These are phyloP conservation scores for Pachycephus smyrnensis DNA, from an alignment of 2,888 invertebrate species.

Conservation along the genomic window DNA sequence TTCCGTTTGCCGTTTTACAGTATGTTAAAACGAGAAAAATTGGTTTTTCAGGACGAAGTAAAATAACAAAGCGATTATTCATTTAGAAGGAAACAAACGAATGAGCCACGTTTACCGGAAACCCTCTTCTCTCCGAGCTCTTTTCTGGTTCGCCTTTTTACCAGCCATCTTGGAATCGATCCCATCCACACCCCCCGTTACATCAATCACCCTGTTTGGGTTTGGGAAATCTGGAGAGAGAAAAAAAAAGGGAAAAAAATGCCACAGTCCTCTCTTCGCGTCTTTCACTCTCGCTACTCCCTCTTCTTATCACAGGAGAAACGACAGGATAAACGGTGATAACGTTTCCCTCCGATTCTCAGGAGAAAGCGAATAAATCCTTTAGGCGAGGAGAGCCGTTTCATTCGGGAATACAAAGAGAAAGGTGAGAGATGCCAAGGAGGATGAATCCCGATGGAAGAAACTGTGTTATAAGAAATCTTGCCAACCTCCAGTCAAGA, in stretches of 20 bases:
- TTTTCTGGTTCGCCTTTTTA: too few species aligned
- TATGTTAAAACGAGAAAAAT: too few species aligned
- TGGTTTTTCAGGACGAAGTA: too few species aligned
- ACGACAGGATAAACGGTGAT: conserved; percentile 13
- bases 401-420: conserved; percentile 15
- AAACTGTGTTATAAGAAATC: not conserved
- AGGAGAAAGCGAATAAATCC: not conserved
- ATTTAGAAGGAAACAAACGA: too few species aligned
- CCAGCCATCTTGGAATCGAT: conserved; percentile 24
- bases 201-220: conserved; percentile 35
- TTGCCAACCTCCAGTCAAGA: not conserved
- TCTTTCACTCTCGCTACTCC: not conserved
- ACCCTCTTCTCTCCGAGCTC: too few species aligned
- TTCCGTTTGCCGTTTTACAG: too few species aligned
- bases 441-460: not conserved
- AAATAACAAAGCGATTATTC: too few species aligned
- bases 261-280: not conserved
- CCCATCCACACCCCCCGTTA: conserved; percentile 17
- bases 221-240: conserved; percentile 18
- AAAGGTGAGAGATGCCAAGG: conserved; percentile 15
- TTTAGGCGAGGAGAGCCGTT: not conserved
- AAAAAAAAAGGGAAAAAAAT: not conserved
- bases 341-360: not conserved
- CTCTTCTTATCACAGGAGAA: conserved; percentile 28
- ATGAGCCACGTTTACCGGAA: too few species aligned